Base-by-base conservation (phyloP, 23 tunicate genomes). In the Ciona savignyi region DNA sequence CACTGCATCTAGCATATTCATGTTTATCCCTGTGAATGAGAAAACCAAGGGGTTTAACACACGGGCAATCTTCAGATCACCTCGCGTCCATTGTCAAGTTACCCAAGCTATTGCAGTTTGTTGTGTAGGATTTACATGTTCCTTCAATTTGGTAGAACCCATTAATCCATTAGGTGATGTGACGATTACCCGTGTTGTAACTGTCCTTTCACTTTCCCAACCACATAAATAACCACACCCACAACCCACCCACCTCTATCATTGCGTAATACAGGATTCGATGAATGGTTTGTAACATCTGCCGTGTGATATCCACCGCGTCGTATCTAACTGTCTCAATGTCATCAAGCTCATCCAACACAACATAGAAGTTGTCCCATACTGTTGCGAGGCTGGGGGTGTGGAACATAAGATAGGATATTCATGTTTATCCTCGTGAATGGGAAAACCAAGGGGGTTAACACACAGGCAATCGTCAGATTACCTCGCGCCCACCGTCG, bases 271-370 rank as follows among this genome's bases (percentile, higher is more conserved):
- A 82, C 29, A 78, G 61, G 4, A 33, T 26, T 23, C 80, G 27
- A 34, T 91, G 97, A 71, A 79, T 60, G 6, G 64, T 71, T 76
- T 91, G 91, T 72, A 91, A 64, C 83, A 91, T 84, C 60, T 91
- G 89, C 70, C 97, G 70, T 19, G 97, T 91, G 9, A 91, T 69
- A 34, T 91, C 97, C 65, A 85, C 97, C 22, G 90, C 85, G 80
- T 91, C 97, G 65, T 91, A 84, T 63, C 83, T 68, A 15, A 78
- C 87, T 1, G 97, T 85, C 49, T 70, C 83, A 34, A 85, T 70
- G 33, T 76, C 83, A 0, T 79, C 35, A 32, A 91, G 34, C 63
- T 70, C 56, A 22, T 70, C 48, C 27, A 91, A 25, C 21, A 78
- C 69, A 51, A 30, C 42, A 23, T 70, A 62, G 29, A 91, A 91